These are phyloP conservation scores for Cyanoderma ruficeps DNA, from an alignment of 2,113 vertebrate species.

Conservation along the genomic window DNA sequence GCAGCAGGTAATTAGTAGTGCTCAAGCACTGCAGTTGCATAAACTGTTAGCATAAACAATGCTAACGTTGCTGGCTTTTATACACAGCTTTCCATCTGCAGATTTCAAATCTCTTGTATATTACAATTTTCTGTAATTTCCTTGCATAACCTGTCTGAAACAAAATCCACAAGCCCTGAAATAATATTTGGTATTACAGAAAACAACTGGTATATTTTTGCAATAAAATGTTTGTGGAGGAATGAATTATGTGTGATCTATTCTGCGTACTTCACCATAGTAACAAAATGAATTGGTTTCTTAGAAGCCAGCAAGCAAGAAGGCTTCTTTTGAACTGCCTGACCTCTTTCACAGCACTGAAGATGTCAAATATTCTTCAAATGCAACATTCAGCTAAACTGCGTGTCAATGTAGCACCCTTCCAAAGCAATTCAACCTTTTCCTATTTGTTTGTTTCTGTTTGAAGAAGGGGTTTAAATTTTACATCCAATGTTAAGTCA, in stretches of 20 bases:
- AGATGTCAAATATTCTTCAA: conserved; percentile 21
- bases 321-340: conserved; percentile 4
- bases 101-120: conserved; percentile 21
- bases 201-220: conserved; percentile 5
- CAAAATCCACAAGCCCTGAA: conserved; percentile 3
- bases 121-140: conserved; percentile 44
- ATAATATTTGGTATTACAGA: neutral
- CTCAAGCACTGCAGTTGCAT: neutral
- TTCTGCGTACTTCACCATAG: neutral
- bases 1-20: neutral
- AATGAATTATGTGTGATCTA: conserved; percentile 11
- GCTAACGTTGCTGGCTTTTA: neutral
- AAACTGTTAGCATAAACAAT: neutral
- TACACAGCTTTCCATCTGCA: neutral
- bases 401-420: neutral
- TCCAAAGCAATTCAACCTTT: neutral
- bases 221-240: conserved; percentile 13
- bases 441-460: conserved; percentile 4
- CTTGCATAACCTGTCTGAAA: conserved; percentile 3
- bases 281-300: conserved; percentile 20
- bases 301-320: conserved; percentile 9
- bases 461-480: conserved; percentile 7
- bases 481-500: neutral
- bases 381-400: neutral
- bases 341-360: neutral